A percentile compares a stretch with the other conserved stretches of the same genome.
Conservation (phyloP, 1,140 invertebrate species). For the Streblospio benedicti region DNA sequence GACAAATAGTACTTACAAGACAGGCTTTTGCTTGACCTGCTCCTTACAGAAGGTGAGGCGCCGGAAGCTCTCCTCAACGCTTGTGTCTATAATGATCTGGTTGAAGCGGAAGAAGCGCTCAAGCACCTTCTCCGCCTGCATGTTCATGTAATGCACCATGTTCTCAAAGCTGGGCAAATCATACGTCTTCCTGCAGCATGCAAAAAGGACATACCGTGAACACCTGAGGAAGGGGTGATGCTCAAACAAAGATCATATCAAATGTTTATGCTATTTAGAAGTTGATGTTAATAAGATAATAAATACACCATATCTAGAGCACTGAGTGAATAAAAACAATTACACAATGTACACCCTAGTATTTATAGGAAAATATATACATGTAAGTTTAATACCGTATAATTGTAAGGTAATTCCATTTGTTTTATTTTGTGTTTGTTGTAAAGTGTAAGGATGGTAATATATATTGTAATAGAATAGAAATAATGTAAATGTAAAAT, state of each 20-base stretch:
- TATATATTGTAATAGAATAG: too few species aligned
- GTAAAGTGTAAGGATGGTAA: too few species aligned
- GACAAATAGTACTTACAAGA: conserved; percentile 41
- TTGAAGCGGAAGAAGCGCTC: conserved; percentile 28
- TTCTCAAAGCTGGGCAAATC: conserved; percentile 2
- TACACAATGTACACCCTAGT: too few species aligned
- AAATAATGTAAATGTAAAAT: too few species aligned
- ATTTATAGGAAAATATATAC: too few species aligned
- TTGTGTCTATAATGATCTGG: conserved; percentile 38
- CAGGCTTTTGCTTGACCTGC: conserved; percentile 38
- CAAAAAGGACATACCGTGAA: conserved; percentile 3
- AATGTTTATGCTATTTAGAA: too few species aligned
- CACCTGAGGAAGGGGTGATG: neutral
- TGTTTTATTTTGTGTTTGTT: too few species aligned
- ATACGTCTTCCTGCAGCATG: conserved; percentile 7
- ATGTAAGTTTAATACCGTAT: too few species aligned
- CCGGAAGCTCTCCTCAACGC: conserved; percentile 36
- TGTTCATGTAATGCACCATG: neutral
- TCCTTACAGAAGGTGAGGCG: conserved; percentile 39
- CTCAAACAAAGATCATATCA: neutral
- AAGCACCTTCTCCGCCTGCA: neutral
- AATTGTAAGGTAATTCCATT: too few species aligned
- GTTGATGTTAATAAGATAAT: too few species aligned
- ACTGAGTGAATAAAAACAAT: too few species aligned
- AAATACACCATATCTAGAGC: too few species aligned